Evolutionary conservation across 2,113 vertebrate genomes (phyloP), one percentile per base, ranked within the genome.

Genomic region (Xerus inauris): DNA sequence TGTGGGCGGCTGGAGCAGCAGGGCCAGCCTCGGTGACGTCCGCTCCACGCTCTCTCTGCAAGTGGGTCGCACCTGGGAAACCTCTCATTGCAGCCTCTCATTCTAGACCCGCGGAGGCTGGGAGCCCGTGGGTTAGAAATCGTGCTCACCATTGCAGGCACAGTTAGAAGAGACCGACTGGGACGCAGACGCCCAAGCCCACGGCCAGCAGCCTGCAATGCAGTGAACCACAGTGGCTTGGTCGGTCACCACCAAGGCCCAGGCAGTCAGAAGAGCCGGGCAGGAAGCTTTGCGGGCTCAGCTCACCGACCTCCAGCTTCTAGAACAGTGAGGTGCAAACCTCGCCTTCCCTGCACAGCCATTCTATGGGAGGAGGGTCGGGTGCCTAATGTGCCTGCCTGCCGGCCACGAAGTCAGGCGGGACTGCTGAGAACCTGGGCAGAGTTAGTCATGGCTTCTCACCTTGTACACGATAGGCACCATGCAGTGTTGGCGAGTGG

Each of bases 361-460:
- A 9, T 7, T 42, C 51, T 45, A 14, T 4, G 0, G 42, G 24
- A 28, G 71, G 24, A 35, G 19, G 19, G 1, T 1, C 7, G 1
- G 10, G 35, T 0, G 5, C 51, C 54, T 82, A 17, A 26, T 17
- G 3, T 24, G 8, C 6, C 3, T n/a, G 3, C 45, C 51, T 8
- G 26, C 24, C 0, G 13, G 28, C 59, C 26, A 0, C 75, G 40
- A 45, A 49, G 24, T 17, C 2, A 4, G 8, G 4, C 16, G 14
- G 32, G 8, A 20, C 28, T 6, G 49, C 62, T 4, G 32, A 73
- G 26, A 30, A 47, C 49, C 84, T 19, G 20, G 7, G 54, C 20
- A 19, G 54, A 40, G 40, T 2, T 14, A n/a, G n/a, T n/a, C n/a
- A n/a, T n/a, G n/a, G 32, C 64, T 14, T 65, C 91, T 49, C 4